Evolutionary conservation across 1,140 invertebrate species (phyloP).

Genomic region (Microplitis mediator): DNA sequence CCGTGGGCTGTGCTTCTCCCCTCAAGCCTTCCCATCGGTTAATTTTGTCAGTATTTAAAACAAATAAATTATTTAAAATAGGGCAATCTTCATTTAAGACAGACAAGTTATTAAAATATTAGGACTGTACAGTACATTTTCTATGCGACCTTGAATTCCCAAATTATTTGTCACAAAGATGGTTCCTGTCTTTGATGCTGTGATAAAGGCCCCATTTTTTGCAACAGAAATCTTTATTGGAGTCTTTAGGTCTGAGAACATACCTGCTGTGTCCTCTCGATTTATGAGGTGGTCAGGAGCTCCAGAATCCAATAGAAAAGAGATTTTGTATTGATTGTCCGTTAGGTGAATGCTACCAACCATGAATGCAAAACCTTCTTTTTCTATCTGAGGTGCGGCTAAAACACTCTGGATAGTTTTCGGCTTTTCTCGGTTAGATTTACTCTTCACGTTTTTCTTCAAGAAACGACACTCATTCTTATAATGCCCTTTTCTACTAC

Average conservation of each 20-base stretch:
- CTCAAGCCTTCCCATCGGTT: no score
- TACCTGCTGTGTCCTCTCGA: constrained; percentile 36
- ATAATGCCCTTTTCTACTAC: constrained; percentile 38
- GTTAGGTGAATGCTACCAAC: not conserved
- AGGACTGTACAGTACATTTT: constrained; percentile 37
- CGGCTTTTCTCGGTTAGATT: not conserved
- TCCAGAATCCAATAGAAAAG: constrained; percentile 26
- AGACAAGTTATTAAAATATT: no score
- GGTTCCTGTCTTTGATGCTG: constrained; percentile 39
- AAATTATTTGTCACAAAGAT: constrained; percentile 28
- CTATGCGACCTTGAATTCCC: constrained; percentile 29
- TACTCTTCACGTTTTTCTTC: constrained; percentile 32
- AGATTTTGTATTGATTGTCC: constrained; percentile 9
- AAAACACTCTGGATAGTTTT: not conserved
- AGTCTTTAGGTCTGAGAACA: constrained; percentile 10
- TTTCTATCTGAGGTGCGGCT: not conserved
- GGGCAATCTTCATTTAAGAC: no score
- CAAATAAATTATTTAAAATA: no score
- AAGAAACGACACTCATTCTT: constrained; percentile 40
- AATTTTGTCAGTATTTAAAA: no score
- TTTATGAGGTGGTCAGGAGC: constrained; percentile 42
- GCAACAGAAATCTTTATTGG: constrained; percentile 37
- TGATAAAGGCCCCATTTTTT: constrained; percentile 39
- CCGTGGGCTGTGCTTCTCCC: no score
- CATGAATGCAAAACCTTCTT: constrained; percentile 16